Percentiles rank a stretch among this genome's conserved stretches.
phyloP scores from a whole-genome alignment of 2,113 vertebrate species.

The Phoxinus phoxinus region DNA sequence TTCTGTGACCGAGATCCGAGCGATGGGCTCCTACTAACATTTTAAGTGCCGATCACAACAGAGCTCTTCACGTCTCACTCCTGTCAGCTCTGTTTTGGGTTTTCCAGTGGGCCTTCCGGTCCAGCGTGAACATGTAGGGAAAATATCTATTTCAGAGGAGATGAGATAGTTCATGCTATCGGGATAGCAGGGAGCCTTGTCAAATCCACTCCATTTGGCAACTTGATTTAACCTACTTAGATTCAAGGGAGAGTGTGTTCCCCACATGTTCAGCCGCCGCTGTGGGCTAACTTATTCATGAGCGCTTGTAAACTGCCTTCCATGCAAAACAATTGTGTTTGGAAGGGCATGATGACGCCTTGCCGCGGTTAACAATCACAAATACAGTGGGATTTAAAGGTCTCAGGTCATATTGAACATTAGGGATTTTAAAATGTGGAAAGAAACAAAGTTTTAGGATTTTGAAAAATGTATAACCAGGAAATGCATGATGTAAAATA shows the following conservation, averaged over 20 bases:
- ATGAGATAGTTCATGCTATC: conserved; percentile 47
- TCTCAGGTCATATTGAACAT: neutral
- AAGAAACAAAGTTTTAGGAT: no score
- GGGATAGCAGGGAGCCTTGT: conserved; percentile 43
- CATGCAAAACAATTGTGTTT: conserved; percentile 10
- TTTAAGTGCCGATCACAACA: conserved; percentile 56
- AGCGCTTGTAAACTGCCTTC: conserved; percentile 42
- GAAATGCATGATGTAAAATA: no score
- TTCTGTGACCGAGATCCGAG: neutral
- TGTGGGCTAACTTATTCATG: conserved; percentile 48
- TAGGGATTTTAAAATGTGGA: no score
- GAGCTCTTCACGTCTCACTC: conserved; percentile 34
- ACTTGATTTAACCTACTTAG: conserved; percentile 58
- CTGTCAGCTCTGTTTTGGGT: conserved; percentile 41
- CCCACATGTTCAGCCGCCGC: conserved; percentile 20
- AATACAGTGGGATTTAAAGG: neutral
- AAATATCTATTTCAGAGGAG: conserved; percentile 53
- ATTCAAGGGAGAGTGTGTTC: conserved; percentile 35
- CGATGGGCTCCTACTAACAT: conserved; percentile 21
- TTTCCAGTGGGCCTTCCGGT: conserved; percentile 14
- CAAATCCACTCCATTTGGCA: conserved; percentile 45
- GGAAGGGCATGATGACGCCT: neutral
- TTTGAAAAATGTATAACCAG: no score
- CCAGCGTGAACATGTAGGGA: neutral
- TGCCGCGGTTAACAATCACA: neutral